These are phyloP conservation scores for Ormyrus rosae DNA, from an alignment of 2,888 invertebrate genomes.

Conservation along the genomic window DNA sequence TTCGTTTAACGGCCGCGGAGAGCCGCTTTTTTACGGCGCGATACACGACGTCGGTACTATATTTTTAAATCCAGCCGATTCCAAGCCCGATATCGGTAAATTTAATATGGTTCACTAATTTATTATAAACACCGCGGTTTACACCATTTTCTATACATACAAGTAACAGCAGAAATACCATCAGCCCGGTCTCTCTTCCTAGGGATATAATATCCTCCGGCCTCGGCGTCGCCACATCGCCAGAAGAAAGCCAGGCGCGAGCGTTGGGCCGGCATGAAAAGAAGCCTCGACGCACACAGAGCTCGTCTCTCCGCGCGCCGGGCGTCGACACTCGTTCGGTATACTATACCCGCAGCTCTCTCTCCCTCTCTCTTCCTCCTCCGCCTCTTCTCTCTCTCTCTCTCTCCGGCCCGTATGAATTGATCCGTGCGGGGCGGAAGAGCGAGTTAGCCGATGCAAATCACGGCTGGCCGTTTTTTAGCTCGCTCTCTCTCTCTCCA, in stretches of 20 bases:
- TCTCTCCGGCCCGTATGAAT: conserved; percentile 24
- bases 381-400: background rate
- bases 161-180: background rate
- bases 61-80: background rate
- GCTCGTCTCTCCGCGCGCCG: background rate
- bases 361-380: conserved; percentile 2
- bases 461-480: conserved; percentile 28
- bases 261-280: no score
- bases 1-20: no score
- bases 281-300: no score
- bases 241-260: conserved; percentile 21
- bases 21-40: no score
- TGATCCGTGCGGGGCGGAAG: conserved; percentile 50
- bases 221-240: background rate
- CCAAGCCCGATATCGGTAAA: background rate
- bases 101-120: background rate
- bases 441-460: conserved; percentile 52
- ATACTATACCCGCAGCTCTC: conserved; percentile 26
- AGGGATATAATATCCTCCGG: conserved; percentile 6
- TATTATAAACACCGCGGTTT: no score
- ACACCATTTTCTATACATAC: no score
- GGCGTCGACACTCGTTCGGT: conserved; percentile 16
- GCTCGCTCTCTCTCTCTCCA: conserved; percentile 29
- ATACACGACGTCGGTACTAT: background rate
- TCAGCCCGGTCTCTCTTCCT: no score